These are phyloP conservation scores for Oryctes rhinoceros DNA, from an alignment of 1,140 invertebrate genomes.

Conservation along the genomic window DNA sequence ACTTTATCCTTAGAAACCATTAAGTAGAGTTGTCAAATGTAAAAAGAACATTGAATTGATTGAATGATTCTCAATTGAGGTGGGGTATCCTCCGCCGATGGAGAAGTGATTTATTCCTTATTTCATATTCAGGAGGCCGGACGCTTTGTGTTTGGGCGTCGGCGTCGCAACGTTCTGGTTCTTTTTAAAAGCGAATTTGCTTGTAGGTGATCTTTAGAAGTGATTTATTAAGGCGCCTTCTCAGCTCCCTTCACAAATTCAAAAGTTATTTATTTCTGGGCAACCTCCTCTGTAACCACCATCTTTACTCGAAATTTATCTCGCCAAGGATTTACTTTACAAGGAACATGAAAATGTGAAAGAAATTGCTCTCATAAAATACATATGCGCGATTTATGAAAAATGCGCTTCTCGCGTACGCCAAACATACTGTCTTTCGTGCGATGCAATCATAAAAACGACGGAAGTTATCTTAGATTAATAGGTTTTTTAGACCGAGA, in stretches of 20 bases:
- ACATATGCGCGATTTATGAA: slow-evolving; percentile 26
- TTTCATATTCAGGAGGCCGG: slow-evolving; percentile 56
- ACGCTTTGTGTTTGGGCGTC: slow-evolving; percentile 52
- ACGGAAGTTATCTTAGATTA: not conserved
- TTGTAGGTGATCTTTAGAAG: slow-evolving; percentile 54
- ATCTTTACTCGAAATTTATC: slow-evolving; percentile 46
- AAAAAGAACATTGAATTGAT: slow-evolving; percentile 40
- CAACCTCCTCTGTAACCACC: slow-evolving; percentile 45
- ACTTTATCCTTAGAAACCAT: slow-evolving; percentile 39
- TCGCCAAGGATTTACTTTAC: slow-evolving; percentile 41
- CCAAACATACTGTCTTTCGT: not conserved
- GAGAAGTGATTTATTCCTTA: slow-evolving; percentile 54
- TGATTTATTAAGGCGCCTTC: slow-evolving; percentile 52
- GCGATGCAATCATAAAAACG: slow-evolving; percentile 35
- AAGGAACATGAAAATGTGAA: slow-evolving; percentile 38
- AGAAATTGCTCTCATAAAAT: slow-evolving; percentile 38
- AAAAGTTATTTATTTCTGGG: slow-evolving; percentile 53
- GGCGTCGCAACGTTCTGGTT: slow-evolving; percentile 43
- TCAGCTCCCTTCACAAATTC: slow-evolving; percentile 45
- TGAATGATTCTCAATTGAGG: slow-evolving; percentile 38
- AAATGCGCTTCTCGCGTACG: not conserved
- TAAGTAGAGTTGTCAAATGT: slow-evolving; percentile 39
- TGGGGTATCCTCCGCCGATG: slow-evolving; percentile 24
- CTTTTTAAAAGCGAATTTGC: slow-evolving; percentile 55
- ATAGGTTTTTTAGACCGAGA: not conserved